A percentile compares a stretch with the other conserved stretches of the same genome.
phyloP scores from a whole-genome alignment of 2,888 invertebrate genomes.

The Synergus gifuensis region DNA sequence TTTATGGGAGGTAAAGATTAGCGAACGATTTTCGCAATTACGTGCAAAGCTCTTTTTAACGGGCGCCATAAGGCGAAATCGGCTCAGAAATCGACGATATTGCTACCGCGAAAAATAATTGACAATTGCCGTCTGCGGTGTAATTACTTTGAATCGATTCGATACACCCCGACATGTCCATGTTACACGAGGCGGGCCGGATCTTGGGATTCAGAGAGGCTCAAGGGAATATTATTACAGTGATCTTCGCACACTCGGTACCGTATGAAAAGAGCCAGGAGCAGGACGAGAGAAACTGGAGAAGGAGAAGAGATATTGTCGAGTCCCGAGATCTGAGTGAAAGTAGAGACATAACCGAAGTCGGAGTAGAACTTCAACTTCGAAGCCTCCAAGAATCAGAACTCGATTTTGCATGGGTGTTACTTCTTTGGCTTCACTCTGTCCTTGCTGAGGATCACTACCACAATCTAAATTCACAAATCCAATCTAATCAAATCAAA shows the following conservation, averaged over 20 bases:
- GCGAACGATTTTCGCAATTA: not conserved
- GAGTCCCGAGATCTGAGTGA: slow-evolving; percentile 71
- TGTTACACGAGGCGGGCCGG: not conserved
- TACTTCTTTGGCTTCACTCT: not conserved
- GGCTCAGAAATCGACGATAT: not conserved
- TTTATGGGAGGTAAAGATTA: not conserved
- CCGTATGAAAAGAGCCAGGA: slow-evolving; percentile 2
- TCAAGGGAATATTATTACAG: slow-evolving; percentile 2
- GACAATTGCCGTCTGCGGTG: slow-evolving; percentile 8
- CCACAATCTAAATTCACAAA: not conserved
- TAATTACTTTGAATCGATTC: slow-evolving; percentile 33
- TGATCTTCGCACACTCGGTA: slow-evolving; percentile 1
- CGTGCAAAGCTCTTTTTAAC: slow-evolving; percentile 1
- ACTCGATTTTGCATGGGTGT: slow-evolving; percentile 49
- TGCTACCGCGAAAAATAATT: slow-evolving; percentile 26
- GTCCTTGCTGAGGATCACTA: slow-evolving; percentile 2
- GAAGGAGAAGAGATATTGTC: slow-evolving; percentile 63
- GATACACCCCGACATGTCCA: slow-evolving; percentile 3
- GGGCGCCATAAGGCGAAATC: not conserved
- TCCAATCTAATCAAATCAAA: not conserved
- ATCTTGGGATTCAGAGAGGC: slow-evolving; percentile 2
- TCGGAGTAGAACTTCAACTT: slow-evolving; percentile 53
- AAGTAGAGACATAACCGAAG: slow-evolving; percentile 67
- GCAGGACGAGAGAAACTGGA: slow-evolving; percentile 47
- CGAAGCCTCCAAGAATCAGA: slow-evolving; percentile 53